A percentile compares a stretch with the other conserved stretches of the same genome.
These are phyloP conservation scores for Microchirus variegatus DNA, from an alignment of 2,797 vertebrate genomes.

Conservation along the genomic window DNA sequence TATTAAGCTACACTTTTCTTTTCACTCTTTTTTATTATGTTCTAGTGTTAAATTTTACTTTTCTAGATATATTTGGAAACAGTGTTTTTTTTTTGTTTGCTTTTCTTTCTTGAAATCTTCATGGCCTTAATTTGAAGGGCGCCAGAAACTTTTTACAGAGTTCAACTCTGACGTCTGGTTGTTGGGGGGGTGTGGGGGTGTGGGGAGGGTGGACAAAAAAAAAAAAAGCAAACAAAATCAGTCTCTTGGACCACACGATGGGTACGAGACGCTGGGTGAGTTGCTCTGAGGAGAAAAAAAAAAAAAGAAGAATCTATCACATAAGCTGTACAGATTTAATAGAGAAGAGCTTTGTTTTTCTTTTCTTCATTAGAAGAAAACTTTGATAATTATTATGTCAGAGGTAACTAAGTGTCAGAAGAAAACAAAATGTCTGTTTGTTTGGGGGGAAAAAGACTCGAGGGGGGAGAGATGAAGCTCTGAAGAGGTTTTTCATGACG, in stretches of 20 bases:
- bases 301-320: conserved; percentile 84
- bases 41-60: conserved; percentile 83
- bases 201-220: conserved; percentile 4
- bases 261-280: conserved; percentile 85
- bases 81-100: conserved; percentile 71
- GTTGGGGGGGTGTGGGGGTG: conserved; percentile 70
- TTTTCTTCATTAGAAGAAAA: conserved; percentile 97
- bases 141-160: conserved; percentile 89
- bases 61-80: conserved; percentile 90
- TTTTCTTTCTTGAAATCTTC: conserved; percentile 94
- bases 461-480: conserved; percentile 70
- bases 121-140: conserved; percentile 99
- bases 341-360: conserved; percentile 84
- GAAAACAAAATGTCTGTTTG: conserved; percentile 91
- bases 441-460: conserved; percentile 76
- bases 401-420: conserved; percentile 87
- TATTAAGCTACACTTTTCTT: conserved; percentile 90
- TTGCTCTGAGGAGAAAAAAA: conserved; percentile 80
- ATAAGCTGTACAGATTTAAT: conserved; percentile 96
- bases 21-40: conserved; percentile 85
- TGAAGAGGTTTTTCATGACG: conserved; percentile 91
- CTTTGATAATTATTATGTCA: conserved; percentile 90
- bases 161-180: conserved; percentile 89
- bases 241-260: conserved; percentile 82
- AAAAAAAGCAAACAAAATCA: conserved; percentile 47